A percentile compares a stretch with the other conserved stretches of the same genome.
These are phyloP conservation scores for Chrysotoxum bicinctum DNA, from an alignment of 2,888 invertebrate genomes.

Conservation along the genomic window DNA sequence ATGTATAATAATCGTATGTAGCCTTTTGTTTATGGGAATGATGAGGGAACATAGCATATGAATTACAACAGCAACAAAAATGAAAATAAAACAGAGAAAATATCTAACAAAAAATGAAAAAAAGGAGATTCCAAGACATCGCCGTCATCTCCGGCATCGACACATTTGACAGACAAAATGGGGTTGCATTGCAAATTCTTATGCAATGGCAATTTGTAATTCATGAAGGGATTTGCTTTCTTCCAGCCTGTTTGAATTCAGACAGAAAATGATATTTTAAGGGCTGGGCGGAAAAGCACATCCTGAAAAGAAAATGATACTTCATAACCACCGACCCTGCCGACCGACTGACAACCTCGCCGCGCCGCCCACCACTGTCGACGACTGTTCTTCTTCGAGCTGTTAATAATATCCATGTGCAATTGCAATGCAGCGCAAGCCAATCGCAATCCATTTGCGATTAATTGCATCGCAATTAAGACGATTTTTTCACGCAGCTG, in stretches of 20 bases:
- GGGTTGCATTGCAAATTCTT: conserved; percentile 48
- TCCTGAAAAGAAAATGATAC: background rate
- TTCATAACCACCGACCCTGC: background rate
- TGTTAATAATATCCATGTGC: conserved; percentile 11
- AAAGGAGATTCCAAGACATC: conserved; percentile 17
- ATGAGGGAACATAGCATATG: background rate
- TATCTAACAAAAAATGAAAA: conserved; percentile 24
- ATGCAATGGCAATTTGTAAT: conserved; percentile 28
- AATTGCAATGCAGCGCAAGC: background rate
- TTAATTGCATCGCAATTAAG: conserved; percentile 58
- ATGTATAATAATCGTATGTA: background rate
- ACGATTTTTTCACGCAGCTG: conserved; percentile 32
- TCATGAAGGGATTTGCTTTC: conserved; percentile 39
- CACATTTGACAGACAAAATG: conserved; percentile 50
- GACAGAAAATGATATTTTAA: conserved; percentile 14
- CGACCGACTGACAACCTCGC: too few relatives aligned
- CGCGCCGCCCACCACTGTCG: too few relatives aligned
- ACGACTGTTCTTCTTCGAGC: background rate
- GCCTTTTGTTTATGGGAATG: background rate
- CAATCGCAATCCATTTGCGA: conserved; percentile 37
- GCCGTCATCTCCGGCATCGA: conserved; percentile 45
- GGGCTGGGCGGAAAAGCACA: conserved; percentile 37
- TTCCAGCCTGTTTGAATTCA: conserved; percentile 11
- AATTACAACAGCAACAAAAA: background rate
- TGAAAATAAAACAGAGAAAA: background rate